Conservation (phyloP, 2,113 vertebrate genomes). For the Bos indicus region DNA sequence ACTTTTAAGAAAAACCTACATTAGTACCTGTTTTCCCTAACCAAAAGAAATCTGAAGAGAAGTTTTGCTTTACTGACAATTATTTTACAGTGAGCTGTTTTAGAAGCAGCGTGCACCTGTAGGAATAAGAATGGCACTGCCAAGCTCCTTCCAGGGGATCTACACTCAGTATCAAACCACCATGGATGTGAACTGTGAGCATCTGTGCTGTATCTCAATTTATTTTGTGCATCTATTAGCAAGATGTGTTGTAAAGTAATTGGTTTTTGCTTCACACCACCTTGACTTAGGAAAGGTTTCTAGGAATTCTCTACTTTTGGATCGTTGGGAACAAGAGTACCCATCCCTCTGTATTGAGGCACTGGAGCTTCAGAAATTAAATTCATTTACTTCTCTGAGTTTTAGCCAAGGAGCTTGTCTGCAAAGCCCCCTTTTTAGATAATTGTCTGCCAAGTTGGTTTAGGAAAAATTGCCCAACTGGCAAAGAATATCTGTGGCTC, state of each 20-base stretch:
- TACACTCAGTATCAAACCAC: not conserved
- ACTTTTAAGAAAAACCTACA: not conserved
- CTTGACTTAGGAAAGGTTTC: not conserved
- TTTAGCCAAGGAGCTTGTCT: constrained; percentile 2
- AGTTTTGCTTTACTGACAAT: not conserved
- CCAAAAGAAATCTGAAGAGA: not conserved
- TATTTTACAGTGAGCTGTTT: not conserved
- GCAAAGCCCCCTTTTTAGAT: constrained; percentile 18
- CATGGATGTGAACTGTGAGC: not conserved
- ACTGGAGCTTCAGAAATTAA: not conserved
- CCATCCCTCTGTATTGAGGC: not conserved
- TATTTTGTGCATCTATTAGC: not conserved
- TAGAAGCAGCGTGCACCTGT: not conserved
- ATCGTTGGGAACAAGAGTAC: not conserved
- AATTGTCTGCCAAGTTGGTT: constrained; percentile 24
- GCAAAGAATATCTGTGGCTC: not conserved
- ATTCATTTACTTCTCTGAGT: not conserved
- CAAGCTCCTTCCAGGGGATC: not conserved
- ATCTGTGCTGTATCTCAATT: not conserved
- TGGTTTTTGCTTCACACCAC: not conserved
- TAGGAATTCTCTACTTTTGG: not conserved
- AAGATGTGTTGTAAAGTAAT: not conserved
- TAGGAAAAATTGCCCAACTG: constrained; percentile 35
- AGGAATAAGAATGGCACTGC: not conserved
- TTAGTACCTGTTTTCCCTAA: not conserved